These are phyloP conservation scores for Mechanitis messenoides DNA, from an alignment of 2,888 invertebrate species.

Conservation along the genomic window DNA sequence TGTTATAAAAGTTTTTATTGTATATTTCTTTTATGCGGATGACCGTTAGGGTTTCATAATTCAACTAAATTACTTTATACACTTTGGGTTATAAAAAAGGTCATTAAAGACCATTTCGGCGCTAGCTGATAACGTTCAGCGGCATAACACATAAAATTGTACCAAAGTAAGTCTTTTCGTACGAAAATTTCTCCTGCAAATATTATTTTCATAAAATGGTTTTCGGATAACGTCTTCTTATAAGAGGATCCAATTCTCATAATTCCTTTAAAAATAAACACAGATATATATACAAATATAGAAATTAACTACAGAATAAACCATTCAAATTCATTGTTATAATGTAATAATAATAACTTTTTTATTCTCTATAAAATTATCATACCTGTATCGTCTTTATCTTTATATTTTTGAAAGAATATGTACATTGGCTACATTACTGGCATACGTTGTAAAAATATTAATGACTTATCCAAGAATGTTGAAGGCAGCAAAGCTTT, in stretches of 20 bases:
- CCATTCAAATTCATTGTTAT: too few relatives aligned
- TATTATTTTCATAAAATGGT: constrained; percentile 61
- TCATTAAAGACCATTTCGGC: constrained; percentile 54
- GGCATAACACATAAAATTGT: constrained; percentile 62
- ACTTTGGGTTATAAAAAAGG: constrained; percentile 51
- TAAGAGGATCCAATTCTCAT: constrained; percentile 57
- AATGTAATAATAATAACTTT: too few relatives aligned
- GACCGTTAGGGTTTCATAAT: constrained; percentile 46
- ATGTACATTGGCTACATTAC: too few relatives aligned
- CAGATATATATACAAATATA: too few relatives aligned
- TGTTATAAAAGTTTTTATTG: constrained; percentile 46
- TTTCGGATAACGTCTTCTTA: constrained; percentile 63
- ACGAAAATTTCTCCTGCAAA: constrained; percentile 58
- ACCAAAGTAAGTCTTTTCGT: constrained; percentile 60
- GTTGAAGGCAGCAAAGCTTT: too few relatives aligned
- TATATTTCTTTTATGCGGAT: constrained; percentile 45
- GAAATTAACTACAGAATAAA: too few relatives aligned
- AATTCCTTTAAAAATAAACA: constrained; percentile 32
- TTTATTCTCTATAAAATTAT: background rate
- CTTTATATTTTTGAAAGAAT: too few relatives aligned
- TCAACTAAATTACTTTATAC: constrained; percentile 56
- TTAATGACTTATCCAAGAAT: too few relatives aligned
- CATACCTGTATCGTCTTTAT: background rate
- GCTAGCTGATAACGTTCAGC: constrained; percentile 58
- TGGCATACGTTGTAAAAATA: too few relatives aligned